These are phyloP conservation scores for Sturmia bella DNA, from an alignment of 2,888 invertebrate genomes.

Conservation along the genomic window DNA sequence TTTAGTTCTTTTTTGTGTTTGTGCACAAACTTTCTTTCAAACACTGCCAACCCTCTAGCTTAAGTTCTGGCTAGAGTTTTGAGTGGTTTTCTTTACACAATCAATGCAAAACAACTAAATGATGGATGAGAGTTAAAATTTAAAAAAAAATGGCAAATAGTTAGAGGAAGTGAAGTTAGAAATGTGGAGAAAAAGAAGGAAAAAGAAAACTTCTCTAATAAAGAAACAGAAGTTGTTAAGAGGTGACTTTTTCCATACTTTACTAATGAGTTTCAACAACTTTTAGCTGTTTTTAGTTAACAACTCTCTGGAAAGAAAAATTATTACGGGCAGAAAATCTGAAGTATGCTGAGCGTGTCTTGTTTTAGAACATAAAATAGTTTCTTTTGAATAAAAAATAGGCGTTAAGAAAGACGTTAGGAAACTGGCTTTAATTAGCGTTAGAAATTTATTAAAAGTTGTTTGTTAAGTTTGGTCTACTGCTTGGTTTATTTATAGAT, in stretches of 20 bases:
- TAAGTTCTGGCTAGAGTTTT: constrained; percentile 1
- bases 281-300: not conserved
- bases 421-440: constrained; percentile 54
- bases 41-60: constrained; percentile 29
- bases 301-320: constrained; percentile 12
- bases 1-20: constrained; percentile 2
- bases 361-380: not conserved
- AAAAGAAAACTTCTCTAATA: not conserved
- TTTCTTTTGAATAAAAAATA: constrained; percentile 11
- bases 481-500: constrained; percentile 37
- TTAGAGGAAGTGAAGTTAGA: not conserved
- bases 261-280: constrained; percentile 54
- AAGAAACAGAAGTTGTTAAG: constrained; percentile 20
- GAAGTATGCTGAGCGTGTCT: constrained; percentile 7
- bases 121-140: constrained; percentile 56
- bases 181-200: too few relatives aligned
- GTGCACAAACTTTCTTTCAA: constrained; percentile 20
- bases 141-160: constrained; percentile 34
- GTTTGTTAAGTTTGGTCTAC: constrained; percentile 12
- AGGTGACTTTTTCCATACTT: constrained; percentile 34
- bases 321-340: constrained; percentile 16
- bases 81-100: constrained; percentile 8
- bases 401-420: constrained; percentile 8
- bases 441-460: constrained; percentile 55
- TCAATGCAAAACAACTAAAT: constrained; percentile 49